phyloP scores from a whole-genome alignment of 2,888 invertebrate genomes.

The Cheilosia vulpina region DNA sequence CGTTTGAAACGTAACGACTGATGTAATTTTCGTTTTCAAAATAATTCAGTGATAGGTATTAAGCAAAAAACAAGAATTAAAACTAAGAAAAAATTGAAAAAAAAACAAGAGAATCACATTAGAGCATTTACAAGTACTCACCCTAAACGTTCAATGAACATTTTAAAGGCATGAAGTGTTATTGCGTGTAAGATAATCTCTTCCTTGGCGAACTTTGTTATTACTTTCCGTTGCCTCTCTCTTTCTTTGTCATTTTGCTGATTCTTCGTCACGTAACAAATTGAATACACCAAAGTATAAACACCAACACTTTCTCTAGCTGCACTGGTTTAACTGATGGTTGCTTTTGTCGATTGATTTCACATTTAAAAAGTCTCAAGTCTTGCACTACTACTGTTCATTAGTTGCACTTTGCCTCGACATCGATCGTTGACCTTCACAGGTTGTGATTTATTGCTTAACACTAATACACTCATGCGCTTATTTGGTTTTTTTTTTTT shows the following conservation, averaged over 20 bases:
- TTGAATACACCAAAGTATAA: conserved; percentile 16
- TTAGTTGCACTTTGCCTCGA: background rate
- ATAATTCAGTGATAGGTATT: conserved; percentile 1
- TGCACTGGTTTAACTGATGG: conserved; percentile 1
- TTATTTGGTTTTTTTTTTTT: conserved; percentile 20
- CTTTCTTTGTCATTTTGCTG: background rate
- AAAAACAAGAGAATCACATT: conserved; percentile 32
- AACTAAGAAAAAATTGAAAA: conserved; percentile 2
- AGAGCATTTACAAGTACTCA: conserved; percentile 68
- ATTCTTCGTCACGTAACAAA: background rate
- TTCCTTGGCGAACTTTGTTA: conserved; percentile 7
- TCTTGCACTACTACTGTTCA: conserved; percentile 38
- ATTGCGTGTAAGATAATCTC: conserved; percentile 1
- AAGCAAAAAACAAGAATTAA: conserved; percentile 1
- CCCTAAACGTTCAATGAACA: conserved; percentile 58
- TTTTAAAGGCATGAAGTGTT: conserved; percentile 49
- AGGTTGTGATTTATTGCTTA: conserved; percentile 46
- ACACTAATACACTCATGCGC: conserved; percentile 70
- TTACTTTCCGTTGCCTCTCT: background rate
- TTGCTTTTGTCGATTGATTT: background rate
- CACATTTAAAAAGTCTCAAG: conserved; percentile 41
- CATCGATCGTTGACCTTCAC: conserved; percentile 18
- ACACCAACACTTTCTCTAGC: conserved; percentile 32
- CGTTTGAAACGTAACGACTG: background rate
- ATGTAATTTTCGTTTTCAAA: background rate